A percentile compares a stretch with the other conserved stretches of the same genome.
These are phyloP conservation scores for Oxyruncus cristatus DNA, from an alignment of 2,113 vertebrate species.

Conservation along the genomic window DNA sequence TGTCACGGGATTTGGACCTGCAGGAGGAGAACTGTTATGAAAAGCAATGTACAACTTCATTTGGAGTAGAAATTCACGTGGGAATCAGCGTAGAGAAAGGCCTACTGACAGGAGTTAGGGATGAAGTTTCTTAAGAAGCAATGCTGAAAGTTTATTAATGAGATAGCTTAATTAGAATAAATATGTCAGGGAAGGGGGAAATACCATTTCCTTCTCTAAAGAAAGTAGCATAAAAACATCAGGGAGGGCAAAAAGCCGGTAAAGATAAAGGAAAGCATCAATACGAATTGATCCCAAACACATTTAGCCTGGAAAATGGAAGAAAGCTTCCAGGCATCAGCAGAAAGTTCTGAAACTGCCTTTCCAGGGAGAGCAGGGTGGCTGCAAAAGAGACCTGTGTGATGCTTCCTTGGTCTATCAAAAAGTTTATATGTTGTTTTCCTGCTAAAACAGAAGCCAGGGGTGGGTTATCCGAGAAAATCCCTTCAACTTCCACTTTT, in stretches of 20 bases:
- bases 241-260: not conserved
- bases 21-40: not conserved
- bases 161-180: not conserved
- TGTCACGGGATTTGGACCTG: not conserved
- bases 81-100: not conserved
- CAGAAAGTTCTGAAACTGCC: not conserved
- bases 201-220: not conserved
- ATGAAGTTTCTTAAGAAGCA: not conserved
- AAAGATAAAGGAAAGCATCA: not conserved
- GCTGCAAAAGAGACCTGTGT: not conserved
- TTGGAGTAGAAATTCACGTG: not conserved
- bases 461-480: not conserved
- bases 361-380: not conserved
- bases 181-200: not conserved
- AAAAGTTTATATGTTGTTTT: not conserved
- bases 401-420: not conserved
- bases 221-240: not conserved
- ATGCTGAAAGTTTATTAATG: not conserved
- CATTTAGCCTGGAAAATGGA: not conserved
- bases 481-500: not conserved
- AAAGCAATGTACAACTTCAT: not conserved
- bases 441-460: not conserved
- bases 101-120: not conserved
- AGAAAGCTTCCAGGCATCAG: slow-evolving; percentile 1
- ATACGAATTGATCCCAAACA: not conserved